Percentiles rank a stretch among this genome's conserved stretches.
These are phyloP conservation scores for Drosophila persimilis DNA, from an alignment of 1,140 invertebrate species.

Conservation along the genomic window DNA sequence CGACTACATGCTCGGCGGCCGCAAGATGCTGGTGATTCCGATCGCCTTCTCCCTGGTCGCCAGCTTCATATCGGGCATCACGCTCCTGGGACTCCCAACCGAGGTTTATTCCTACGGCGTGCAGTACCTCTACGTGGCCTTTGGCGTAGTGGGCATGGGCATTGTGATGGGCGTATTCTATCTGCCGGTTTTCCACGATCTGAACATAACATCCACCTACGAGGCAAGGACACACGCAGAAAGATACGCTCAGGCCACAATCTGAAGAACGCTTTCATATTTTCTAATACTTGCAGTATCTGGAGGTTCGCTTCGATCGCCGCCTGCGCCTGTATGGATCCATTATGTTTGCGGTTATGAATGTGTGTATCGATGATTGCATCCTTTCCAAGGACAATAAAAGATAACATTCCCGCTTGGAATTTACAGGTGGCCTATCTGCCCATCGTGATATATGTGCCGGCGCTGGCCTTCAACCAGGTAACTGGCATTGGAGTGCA, in stretches of 20 bases:
- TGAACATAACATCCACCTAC: constrained; percentile 92
- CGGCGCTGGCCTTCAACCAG: constrained; percentile 91
- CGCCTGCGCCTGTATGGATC: constrained; percentile 87
- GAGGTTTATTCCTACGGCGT: constrained; percentile 96
- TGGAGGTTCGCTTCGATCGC: constrained; percentile 88
- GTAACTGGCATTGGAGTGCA: constrained; percentile 90
- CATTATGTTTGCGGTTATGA: constrained; percentile 83
- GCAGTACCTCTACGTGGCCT: constrained; percentile 88
- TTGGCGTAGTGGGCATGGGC: constrained; percentile 87
- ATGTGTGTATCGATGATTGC: constrained; percentile 53
- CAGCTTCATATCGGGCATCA: constrained; percentile 95
- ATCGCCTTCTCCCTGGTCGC: constrained; percentile 86
- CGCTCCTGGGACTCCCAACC: constrained; percentile 93
- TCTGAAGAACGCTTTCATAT: too few species aligned
- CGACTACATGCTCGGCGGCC: constrained; percentile 86
- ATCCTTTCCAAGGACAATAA: too few species aligned
- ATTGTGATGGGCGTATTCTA: constrained; percentile 87
- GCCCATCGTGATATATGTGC: constrained; percentile 92
- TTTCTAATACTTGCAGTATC: constrained; percentile 85
- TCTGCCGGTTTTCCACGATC: constrained; percentile 92
- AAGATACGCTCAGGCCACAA: too few species aligned
- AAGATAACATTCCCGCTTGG: too few species aligned
- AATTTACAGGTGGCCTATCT: constrained; percentile 85
- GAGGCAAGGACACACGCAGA: constrained; percentile 85
- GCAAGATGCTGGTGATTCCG: constrained; percentile 85